These are phyloP conservation scores for Chrysolina americana DNA, from an alignment of 2,888 invertebrate species.

Conservation along the genomic window DNA sequence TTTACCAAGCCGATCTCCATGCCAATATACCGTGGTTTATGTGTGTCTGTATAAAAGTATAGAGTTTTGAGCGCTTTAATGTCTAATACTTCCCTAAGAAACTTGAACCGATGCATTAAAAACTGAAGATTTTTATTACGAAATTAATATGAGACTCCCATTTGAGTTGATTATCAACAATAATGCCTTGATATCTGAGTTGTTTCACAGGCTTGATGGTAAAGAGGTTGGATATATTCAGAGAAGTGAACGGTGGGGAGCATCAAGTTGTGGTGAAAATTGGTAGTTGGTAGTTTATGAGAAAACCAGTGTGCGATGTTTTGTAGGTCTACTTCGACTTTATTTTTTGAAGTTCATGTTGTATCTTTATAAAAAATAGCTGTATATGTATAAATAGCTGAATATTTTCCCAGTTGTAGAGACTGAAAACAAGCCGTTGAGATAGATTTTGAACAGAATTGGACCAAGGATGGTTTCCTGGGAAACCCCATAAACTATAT, in stretches of 20 bases:
- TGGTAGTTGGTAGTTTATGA: not conserved
- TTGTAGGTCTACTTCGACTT: slow-evolving; percentile 17
- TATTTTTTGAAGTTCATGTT: not conserved
- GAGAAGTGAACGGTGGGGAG: not conserved
- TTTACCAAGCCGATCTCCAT: not conserved
- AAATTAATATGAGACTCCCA: not conserved
- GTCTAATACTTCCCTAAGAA: not conserved
- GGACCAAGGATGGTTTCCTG: slow-evolving; percentile 14
- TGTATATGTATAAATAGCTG: not conserved
- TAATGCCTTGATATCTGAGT: not conserved
- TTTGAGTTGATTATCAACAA: not conserved
- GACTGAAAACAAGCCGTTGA: not conserved
- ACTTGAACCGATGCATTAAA: not conserved
- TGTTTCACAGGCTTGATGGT: not conserved
- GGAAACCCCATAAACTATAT: slow-evolving; percentile 16
- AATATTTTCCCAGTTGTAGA: not conserved
- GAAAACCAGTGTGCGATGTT: slow-evolving; percentile 1
- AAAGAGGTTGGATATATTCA: not conserved
- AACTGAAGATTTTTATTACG: slow-evolving; percentile 1
- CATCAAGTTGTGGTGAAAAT: not conserved
- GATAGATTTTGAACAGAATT: slow-evolving; percentile 9
- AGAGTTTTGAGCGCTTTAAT: not conserved
- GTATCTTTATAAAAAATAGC: slow-evolving; percentile 14
- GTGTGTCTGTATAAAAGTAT: not conserved
- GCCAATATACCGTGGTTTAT: not conserved